These are phyloP conservation scores for Tipula helvola DNA, from an alignment of 2,888 invertebrate species.

Conservation along the genomic window DNA sequence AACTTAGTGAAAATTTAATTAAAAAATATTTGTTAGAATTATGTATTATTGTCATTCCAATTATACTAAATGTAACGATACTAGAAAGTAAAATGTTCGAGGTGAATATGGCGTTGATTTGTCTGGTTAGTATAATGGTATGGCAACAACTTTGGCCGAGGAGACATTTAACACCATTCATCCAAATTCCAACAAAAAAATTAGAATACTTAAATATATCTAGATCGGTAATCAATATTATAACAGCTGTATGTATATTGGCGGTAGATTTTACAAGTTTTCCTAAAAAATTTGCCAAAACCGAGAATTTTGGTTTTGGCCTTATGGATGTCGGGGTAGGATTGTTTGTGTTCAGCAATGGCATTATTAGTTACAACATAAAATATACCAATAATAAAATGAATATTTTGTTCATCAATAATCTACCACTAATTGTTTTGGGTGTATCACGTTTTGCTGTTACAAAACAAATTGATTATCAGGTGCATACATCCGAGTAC, in stretches of 20 bases:
- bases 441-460: conserved; percentile 51
- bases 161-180: conserved; percentile 19
- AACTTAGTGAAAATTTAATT: conserved; percentile 12
- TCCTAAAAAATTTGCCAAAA: conserved; percentile 77
- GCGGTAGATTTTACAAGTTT: conserved; percentile 89
- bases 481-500: conserved; percentile 84
- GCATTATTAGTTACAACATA: conserved; percentile 41
- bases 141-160: conserved; percentile 12
- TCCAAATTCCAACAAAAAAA: conserved; percentile 23
- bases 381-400: conserved; percentile 19
- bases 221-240: conserved; percentile 55
- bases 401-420: conserved; percentile 22
- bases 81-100: conserved; percentile 32
- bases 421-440: conserved; percentile 40
- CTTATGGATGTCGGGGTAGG: conserved; percentile 96
- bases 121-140: conserved; percentile 15
- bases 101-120: conserved; percentile 18
- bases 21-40: conserved; percentile 41
- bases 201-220: conserved; percentile 48
- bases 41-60: conserved; percentile 40
- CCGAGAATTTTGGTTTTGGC: conserved; percentile 71
- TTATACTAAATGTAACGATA: conserved; percentile 44
- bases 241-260: conserved; percentile 71
- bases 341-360: conserved; percentile 70
- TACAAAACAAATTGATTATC: conserved; percentile 58